Evolutionary conservation across 2,113 vertebrate species (phyloP).

Genomic region (Megaceryle torquata): DNA sequence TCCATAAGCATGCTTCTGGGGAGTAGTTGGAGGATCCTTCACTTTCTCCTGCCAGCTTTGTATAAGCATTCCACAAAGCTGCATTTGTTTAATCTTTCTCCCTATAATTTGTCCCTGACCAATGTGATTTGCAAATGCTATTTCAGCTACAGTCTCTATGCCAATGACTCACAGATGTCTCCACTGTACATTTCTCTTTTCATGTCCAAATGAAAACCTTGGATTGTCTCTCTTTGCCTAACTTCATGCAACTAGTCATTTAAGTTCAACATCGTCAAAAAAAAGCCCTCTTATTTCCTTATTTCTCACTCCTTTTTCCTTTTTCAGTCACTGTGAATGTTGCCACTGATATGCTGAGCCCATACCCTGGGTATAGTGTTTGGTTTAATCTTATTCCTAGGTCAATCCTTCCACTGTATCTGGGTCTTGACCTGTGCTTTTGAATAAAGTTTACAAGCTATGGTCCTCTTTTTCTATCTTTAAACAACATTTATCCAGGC

Average conservation of each 20-base stretch:
- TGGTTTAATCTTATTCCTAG: neutral
- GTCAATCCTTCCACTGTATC: neutral
- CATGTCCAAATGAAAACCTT: neutral
- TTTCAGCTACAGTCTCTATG: neutral
- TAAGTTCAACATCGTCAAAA: neutral
- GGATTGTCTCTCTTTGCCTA: neutral
- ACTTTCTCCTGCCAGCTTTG: neutral
- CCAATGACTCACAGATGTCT: neutral
- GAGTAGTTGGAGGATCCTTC: neutral
- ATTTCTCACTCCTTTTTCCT: neutral
- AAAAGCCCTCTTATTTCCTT: neutral
- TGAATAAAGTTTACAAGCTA: neutral
- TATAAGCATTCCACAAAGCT: neutral
- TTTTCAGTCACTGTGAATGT: neutral
- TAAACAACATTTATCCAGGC: neutral
- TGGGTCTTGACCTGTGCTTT: neutral
- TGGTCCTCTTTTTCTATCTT: neutral
- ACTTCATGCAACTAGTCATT: neutral
- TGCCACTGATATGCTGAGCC: neutral
- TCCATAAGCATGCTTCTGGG: neutral
- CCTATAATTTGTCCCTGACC: neutral
- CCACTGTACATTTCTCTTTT: neutral
- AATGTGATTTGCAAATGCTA: neutral
- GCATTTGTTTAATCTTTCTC: neutral
- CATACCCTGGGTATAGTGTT: neutral